A percentile compares a stretch with the other conserved stretches of the same genome.
Evolutionary conservation across 2,113 vertebrate species (phyloP).

Genomic region (Charina bottae): DNA sequence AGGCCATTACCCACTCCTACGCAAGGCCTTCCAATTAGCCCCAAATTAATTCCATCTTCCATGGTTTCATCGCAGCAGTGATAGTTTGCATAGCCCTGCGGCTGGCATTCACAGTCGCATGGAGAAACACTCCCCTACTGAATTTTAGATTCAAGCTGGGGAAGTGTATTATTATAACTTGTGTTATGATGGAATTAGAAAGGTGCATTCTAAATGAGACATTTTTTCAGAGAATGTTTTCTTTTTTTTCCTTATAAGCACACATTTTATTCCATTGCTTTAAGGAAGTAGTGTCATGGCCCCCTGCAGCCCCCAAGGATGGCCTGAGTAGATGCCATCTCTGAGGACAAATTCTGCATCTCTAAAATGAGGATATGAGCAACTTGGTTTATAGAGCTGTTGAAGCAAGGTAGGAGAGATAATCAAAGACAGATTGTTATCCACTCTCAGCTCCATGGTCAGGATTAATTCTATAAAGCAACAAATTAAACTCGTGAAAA

Average conservation of each 20-base stretch:
- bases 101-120: neutral
- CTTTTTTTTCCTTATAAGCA: no score
- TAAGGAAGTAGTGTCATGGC: no score
- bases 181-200: neutral
- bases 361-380: neutral
- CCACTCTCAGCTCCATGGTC: neutral
- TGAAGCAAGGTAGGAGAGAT: neutral
- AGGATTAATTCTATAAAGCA: neutral
- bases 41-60: neutral
- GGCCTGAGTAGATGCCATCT: neutral
- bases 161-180: neutral
- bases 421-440: neutral
- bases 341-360: neutral
- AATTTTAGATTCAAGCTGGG: neutral
- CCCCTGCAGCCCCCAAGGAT: neutral
- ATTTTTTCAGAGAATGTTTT: neutral
- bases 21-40: slow-evolving; percentile 1
- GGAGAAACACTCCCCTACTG: neutral
- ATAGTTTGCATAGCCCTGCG: neutral
- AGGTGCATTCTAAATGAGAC: neutral
- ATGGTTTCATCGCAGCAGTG: neutral
- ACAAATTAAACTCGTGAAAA: slow-evolving; percentile 1
- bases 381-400: neutral
- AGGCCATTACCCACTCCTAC: neutral
- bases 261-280: no score